Base-by-base conservation (phyloP, 2,888 invertebrate genomes). In the Morpho deidamia region DNA sequence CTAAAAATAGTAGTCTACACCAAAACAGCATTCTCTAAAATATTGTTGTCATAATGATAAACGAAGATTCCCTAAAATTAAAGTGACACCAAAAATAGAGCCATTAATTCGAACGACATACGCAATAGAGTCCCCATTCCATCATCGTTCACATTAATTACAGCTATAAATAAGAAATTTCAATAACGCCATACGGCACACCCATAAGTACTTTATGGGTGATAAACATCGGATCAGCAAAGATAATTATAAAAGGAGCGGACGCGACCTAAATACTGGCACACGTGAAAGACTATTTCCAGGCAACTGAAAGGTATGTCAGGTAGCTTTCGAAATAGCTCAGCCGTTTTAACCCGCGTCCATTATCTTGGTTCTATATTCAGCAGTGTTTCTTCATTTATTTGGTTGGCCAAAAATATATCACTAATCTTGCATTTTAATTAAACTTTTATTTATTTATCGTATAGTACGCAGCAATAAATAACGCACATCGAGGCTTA, bases 191-290 rank as follows among this genome's bases (percentile, higher is more conserved):
- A 53, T 49, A 43, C 37, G 51, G 46, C 46, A 58, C 62, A 55
- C 57, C 55, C 57, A 53, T 57, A 44, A 34, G 47, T 59, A 61
- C 52, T 65, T 64, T 62, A 64, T 63, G 53, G 53, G 71, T 75
- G 74, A 72, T 74, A 74, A 81, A 73, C 74, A 77, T 71, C 70
- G 72, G 74, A 78, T 78, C 76, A 70, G 68, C 71, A 72, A 74
- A 78, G 76, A 84, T 83, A 83, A 81, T 81, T 83, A 81, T 82
- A 83, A 76, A 78, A 72, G 71, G 72, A 67, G 62, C 71, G 73
- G 74, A 75, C 75, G 70, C 81, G 86, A 84, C 87, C 86, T 71
- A 81, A 80, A 87, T 87, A 74, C 80, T 66, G 65, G 65, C 69
- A 74, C 74, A 81, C 75, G 77, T 77, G 77, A 73, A 77, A 69